These are phyloP conservation scores for Echinarachnius parma DNA, from an alignment of 53 echinoderm and acorn worm species.

Conservation along the genomic window DNA sequence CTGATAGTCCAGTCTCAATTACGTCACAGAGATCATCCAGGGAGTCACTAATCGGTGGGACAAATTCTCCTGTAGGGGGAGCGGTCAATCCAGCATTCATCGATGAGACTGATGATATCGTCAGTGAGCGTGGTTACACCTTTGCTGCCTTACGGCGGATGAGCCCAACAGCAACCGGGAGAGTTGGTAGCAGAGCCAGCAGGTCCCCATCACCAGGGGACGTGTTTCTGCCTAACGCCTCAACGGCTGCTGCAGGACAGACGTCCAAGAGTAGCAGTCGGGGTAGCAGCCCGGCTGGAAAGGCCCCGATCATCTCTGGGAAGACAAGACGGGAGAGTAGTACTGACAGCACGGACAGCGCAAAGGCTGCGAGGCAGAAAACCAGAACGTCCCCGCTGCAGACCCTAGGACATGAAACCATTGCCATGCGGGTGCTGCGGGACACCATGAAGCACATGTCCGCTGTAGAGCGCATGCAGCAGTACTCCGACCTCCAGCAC, in stretches of 20 bases:
- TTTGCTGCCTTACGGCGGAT: slow-evolving; percentile 10
- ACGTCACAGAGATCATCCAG: slow-evolving; percentile 51
- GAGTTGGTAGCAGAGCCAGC: slow-evolving; percentile 28
- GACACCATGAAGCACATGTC: slow-evolving; percentile 95
- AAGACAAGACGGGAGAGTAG: slow-evolving; percentile 46
- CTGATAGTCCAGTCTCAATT: slow-evolving; percentile 30
- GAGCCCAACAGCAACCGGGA: slow-evolving; percentile 36
- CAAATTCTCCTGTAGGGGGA: slow-evolving; percentile 55
- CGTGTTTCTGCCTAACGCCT: slow-evolving; percentile 62
- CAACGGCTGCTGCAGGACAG: slow-evolving; percentile 12
- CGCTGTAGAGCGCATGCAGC: slow-evolving; percentile 96
- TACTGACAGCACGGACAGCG: slow-evolving; percentile 43
- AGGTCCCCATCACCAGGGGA: slow-evolving; percentile 66
- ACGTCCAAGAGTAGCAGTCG: slow-evolving; percentile 44
- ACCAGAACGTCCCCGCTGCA: slow-evolving; percentile 47
- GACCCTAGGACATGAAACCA: slow-evolving; percentile 66
- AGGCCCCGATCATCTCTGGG: slow-evolving; percentile 10
- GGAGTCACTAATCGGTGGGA: slow-evolving; percentile 60
- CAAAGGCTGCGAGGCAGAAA: slow-evolving; percentile 46
- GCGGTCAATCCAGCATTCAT: slow-evolving; percentile 79
- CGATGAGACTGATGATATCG: slow-evolving; percentile 66
- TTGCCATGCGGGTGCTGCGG: slow-evolving; percentile 84
- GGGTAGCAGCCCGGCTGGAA: slow-evolving; percentile 50
- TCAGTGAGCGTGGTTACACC: slow-evolving; percentile 40
- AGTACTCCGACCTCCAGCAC: slow-evolving; percentile 53